phyloP scores from a whole-genome alignment of 2,113 vertebrate species.

The Coracopsis vasa region DNA sequence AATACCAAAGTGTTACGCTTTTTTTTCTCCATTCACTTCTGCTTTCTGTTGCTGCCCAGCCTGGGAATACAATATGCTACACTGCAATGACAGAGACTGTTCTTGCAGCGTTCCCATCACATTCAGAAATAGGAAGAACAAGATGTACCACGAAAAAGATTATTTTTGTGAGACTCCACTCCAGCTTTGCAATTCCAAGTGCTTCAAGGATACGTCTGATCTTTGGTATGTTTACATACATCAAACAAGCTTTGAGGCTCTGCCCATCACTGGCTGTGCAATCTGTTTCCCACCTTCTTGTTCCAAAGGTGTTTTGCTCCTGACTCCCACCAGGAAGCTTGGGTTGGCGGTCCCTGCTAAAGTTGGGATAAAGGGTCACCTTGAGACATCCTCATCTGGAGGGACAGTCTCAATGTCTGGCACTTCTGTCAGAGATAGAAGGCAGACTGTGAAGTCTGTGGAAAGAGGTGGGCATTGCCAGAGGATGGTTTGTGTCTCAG shows the following conservation, averaged over 20 bases:
- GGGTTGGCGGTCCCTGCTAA: neutral
- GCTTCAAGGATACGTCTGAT: neutral
- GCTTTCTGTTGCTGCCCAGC: neutral
- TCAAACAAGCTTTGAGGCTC: neutral
- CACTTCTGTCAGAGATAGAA: neutral
- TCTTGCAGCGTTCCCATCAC: conserved; percentile 13
- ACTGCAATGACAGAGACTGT: conserved; percentile 31
- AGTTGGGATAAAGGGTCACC: neutral
- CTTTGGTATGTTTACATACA: conserved; percentile 14
- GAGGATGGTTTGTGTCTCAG: neutral
- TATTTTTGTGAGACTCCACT: conserved; percentile 47
- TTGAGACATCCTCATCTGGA: neutral
- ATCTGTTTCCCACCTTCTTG: neutral
- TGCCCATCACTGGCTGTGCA: neutral
- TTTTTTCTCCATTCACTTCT: conserved; percentile 12
- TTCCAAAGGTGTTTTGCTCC: neutral
- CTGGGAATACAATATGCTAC: conserved; percentile 42
- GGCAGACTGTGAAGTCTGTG: neutral
- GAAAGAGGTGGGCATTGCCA: neutral
- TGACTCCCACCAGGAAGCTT: neutral
- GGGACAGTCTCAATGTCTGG: neutral
- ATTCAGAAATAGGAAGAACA: conserved; percentile 57
- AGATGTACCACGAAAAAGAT: conserved; percentile 1
- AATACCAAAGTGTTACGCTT: neutral
- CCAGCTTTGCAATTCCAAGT: conserved; percentile 42